Conservation (phyloP, 2,113 vertebrate genomes). For the Gymnorhina tibicen region DNA sequence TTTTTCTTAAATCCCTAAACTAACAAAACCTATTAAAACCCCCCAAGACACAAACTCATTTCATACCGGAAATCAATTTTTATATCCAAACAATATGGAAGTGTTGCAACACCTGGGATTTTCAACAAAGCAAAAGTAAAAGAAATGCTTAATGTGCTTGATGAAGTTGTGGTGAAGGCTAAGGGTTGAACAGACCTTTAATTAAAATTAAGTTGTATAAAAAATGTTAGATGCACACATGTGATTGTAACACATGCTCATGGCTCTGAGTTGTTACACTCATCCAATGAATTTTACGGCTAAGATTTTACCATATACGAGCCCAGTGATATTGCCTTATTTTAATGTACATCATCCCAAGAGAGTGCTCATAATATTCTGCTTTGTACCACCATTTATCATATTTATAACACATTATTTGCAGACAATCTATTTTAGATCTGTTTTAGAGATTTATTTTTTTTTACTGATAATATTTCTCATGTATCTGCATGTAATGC, state of each 20-base stretch:
- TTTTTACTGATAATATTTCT: slow-evolving; percentile 26
- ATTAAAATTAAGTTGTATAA: background rate
- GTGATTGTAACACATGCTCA: background rate
- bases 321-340: background rate
- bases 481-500: background rate
- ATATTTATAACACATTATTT: background rate
- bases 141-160: background rate
- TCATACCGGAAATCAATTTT: background rate
- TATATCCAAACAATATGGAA: background rate
- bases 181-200: background rate
- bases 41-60: background rate
- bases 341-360: background rate
- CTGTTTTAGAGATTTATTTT: background rate
- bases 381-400: background rate
- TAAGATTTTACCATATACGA: background rate
- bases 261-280: background rate
- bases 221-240: background rate
- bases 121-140: background rate
- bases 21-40: background rate
- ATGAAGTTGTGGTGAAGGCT: background rate
- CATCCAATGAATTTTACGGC: background rate
- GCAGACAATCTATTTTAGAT: slow-evolving; percentile 13
- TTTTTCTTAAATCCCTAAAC: background rate
- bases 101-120: background rate
- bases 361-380: background rate